These are phyloP conservation scores for Plestiodon gilberti DNA, from an alignment of 2,113 vertebrate species.

Conservation along the genomic window DNA sequence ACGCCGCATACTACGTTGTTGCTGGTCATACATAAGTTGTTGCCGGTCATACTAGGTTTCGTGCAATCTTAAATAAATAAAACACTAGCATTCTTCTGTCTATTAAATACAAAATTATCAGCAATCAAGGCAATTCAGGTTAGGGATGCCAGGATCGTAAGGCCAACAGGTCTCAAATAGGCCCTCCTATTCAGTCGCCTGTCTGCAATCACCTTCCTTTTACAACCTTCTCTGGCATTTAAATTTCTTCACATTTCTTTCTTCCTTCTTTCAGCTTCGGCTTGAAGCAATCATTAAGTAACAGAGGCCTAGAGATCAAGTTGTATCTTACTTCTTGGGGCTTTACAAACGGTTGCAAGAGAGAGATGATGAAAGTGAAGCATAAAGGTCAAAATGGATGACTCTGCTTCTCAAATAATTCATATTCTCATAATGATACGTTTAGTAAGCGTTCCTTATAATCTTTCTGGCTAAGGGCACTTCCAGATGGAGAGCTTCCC, in stretches of 20 bases:
- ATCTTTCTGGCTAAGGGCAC: neutral
- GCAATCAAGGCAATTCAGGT: neutral
- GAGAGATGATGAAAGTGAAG: neutral
- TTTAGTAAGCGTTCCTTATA: neutral
- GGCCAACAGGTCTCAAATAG: neutral
- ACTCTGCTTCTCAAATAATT: conserved; percentile 1
- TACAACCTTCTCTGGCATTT: neutral
- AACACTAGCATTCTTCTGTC: neutral
- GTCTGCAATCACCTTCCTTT: neutral
- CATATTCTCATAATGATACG: neutral
- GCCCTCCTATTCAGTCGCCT: neutral
- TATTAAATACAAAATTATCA: neutral
- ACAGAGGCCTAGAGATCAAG: neutral
- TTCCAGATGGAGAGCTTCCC: neutral
- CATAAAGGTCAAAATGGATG: neutral
- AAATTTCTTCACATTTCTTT: neutral
- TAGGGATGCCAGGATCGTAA: neutral
- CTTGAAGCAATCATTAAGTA: conserved; percentile 1
- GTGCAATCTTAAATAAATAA: no score
- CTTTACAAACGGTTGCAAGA: neutral
- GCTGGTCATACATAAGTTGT: no score
- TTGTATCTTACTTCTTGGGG: neutral
- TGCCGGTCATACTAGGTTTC: no score
- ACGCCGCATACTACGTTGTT: no score
- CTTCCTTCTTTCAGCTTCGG: neutral